Evolutionary conservation across 2,888 invertebrate genomes (phyloP).

Genomic region (Philhelius pedissequus): DNA sequence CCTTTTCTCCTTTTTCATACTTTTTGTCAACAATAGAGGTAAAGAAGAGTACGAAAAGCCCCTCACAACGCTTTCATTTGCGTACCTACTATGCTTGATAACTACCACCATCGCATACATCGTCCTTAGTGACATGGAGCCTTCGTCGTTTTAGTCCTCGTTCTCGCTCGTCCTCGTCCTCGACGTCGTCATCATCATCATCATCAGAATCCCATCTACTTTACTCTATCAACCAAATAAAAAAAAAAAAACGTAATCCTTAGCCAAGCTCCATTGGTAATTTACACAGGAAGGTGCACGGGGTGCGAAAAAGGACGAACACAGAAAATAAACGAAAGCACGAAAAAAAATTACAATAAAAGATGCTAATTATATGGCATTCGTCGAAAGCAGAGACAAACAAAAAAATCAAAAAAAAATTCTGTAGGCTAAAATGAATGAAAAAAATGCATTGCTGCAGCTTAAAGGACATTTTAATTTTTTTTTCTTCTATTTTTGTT

Average conservation of each 20-base stretch:
- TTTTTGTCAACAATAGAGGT: slow-evolving; percentile 51
- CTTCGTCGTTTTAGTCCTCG: neutral
- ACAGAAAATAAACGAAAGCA: neutral
- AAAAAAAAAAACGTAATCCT: slow-evolving; percentile 45
- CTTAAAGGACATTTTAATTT: neutral
- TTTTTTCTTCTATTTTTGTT: neutral
- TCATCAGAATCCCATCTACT: slow-evolving; percentile 11
- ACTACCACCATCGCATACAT: slow-evolving; percentile 5
- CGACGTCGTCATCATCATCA: neutral
- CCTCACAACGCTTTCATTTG: neutral
- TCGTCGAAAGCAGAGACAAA: slow-evolving; percentile 57
- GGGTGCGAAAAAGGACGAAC: slow-evolving; percentile 33
- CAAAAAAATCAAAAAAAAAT: neutral
- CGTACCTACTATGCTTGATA: too few species aligned
- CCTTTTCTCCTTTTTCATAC: slow-evolving; percentile 39
- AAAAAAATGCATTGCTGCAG: neutral
- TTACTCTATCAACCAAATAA: slow-evolving; percentile 16
- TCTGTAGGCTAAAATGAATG: neutral
- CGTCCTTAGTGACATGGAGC: slow-evolving; percentile 13
- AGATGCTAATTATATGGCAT: slow-evolving; percentile 63
- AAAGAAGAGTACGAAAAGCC: neutral
- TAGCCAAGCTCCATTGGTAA: slow-evolving; percentile 51
- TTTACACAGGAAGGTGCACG: slow-evolving; percentile 52
- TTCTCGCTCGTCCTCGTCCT: neutral
- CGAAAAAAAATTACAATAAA: slow-evolving; percentile 43